These are phyloP conservation scores for Lota lota DNA, from an alignment of 2,113 vertebrate genomes.

Conservation along the genomic window DNA sequence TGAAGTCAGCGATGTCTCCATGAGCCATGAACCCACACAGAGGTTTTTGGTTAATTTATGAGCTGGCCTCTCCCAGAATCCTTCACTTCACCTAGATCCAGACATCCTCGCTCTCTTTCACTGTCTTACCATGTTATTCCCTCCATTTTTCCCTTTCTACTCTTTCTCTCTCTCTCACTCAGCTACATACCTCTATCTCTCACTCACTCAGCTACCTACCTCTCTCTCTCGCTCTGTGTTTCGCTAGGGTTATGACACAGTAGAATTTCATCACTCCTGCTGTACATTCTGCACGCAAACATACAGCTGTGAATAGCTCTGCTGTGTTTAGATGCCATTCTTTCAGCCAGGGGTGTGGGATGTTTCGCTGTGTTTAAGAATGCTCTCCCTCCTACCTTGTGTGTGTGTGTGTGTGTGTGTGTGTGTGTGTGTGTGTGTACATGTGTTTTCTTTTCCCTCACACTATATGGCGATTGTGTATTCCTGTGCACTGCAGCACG, in stretches of 20 bases:
- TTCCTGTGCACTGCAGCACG: neutral
- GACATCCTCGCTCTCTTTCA: neutral
- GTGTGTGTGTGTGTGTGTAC: neutral
- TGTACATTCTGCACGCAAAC: neutral
- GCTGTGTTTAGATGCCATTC: constrained; percentile 10
- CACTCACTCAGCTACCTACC: too few species aligned
- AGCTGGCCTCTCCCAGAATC: constrained; percentile 35
- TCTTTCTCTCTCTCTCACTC: too few species aligned
- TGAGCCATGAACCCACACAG: constrained; percentile 37
- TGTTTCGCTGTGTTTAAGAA: constrained; percentile 9
- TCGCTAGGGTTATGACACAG: too few species aligned
- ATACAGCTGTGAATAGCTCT: constrained; percentile 5
- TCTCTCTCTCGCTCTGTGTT: too few species aligned
- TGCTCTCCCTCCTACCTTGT: neutral
- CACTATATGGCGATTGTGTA: constrained; percentile 11
- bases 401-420: neutral
- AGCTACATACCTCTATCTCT: too few species aligned
- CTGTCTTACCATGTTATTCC: too few species aligned
- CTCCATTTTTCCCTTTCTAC: too few species aligned
- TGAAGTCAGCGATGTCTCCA: constrained; percentile 17
- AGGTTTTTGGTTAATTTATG: constrained; percentile 58
- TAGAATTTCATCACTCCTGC: too few species aligned
- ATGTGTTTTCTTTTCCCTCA: neutral
- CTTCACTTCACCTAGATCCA: constrained; percentile 29
- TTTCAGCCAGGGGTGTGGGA: constrained; percentile 10